Evolutionary conservation across 1,140 invertebrate genomes (phyloP), one percentile per base, ranked within the genome.

Genomic region (Drosophila watanabei): DNA sequence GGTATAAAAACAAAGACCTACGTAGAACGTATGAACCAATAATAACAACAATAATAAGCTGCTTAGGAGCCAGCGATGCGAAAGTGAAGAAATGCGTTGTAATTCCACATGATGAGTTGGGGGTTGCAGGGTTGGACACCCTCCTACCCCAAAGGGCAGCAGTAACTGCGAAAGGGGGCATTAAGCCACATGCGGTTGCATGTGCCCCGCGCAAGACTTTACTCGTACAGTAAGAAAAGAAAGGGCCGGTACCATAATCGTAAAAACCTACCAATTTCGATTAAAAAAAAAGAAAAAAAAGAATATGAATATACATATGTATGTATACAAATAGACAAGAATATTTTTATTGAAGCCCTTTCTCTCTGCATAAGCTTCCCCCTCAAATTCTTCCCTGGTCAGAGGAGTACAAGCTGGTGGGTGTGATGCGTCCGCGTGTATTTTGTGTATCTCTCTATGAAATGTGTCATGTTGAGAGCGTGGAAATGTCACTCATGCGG

Each of bases 11-110:
- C 52, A 61, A 70, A 78, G 45, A 54, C 32, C 30, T 18, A 57
- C 54, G 35, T n/a, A 57, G 20, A 57, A n/a, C 28, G 35, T 52
- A 35, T 54, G 63, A 49, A 49, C 41, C 63, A 66, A 70, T 85
- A 84, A 80, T 75, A 87, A 89, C 73, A 89, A 88, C 77, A 88
- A 84, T 75, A 84, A 89, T 90, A 89, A 89, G 84, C 86, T 90
- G 79, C 86, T 89, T 89, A 90, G 86, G 68, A 89, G 86, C 60
- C 63, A 79, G 81, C 86, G 85, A 89, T 85, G 85, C 79, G 86
- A 79, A 90, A 89, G 85, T 89, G 86, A 89, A 89, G 86, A 89
- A 89, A 89, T 89, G 82, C 87, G 82, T 82, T 89, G 86, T 91
- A 89, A 89, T 89, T 86, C 88, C 79, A 82, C 48, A 52, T 57